Base-by-base conservation (phyloP, 2,113 vertebrate species). In the Tonatia bakeri region DNA sequence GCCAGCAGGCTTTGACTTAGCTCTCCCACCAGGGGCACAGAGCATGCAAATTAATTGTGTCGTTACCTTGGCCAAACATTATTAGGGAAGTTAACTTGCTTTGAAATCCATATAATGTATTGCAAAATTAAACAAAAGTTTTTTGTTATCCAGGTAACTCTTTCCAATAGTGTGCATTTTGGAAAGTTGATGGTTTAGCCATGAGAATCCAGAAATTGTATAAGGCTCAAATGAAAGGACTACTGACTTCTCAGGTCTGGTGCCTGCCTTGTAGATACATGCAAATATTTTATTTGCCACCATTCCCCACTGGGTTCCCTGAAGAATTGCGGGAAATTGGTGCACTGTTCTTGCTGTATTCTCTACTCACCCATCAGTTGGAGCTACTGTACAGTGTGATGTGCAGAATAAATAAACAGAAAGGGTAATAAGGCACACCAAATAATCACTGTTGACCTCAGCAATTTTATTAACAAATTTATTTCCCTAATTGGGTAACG, bases 391-490 rank as follows among this genome's bases (percentile, higher is more conserved):
- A 43, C 36, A 72, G 89, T 33, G 12, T 40, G 70, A 73, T 70
- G 64, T 85, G 20, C 82, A 86, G 92, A 80, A 92, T 98, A 96
- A 94, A 86, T 88, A 95, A 96, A 93, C 64, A 91, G 93, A 77
- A 96, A 94, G 75, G 56, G 86, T 90, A 96, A 96, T 93, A 93
- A 97, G 93, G 93, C 52, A 0, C 40, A 72, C 77, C 85, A 93
- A 50, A 59, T 5, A 52, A 88, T 90, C 75, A 88, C 86, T 82
- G 95, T 92, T 94, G 97, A 90, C 84, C 95, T 97, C 28, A 94
- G 97, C 87, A 87, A 87, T 97, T 98, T 99, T 98, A 98, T 98
- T 98, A 96, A 69, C 97, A 98, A 97, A 97, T 98, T 98, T 96
- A 96, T 91, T 98, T 96, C 94, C 98, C 93, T 95, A 97, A 94